phyloP scores from a whole-genome alignment of 2,797 vertebrate genomes.

The Trichosurus vulpecula region DNA sequence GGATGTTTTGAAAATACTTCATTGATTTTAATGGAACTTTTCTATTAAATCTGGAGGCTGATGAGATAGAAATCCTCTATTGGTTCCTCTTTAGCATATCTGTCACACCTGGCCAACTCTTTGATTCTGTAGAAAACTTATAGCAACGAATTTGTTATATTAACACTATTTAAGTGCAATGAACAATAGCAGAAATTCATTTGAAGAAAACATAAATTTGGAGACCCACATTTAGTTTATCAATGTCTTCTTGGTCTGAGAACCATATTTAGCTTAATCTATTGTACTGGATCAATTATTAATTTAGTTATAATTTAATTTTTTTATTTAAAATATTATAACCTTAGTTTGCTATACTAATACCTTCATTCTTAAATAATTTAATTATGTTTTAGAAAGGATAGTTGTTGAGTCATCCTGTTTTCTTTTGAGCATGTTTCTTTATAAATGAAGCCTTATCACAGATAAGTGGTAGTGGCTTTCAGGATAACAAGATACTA shows the following conservation, averaged over 20 bases:
- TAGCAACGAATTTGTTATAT: constrained; percentile 46
- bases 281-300: background rate
- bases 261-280: constrained; percentile 37
- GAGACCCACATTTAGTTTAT: background rate
- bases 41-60: constrained; percentile 56
- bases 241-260: background rate
- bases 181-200: background rate
- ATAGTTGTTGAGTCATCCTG: background rate
- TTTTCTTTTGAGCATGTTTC: background rate
- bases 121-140: constrained; percentile 59
- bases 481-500: background rate
- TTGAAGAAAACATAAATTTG: constrained; percentile 21
- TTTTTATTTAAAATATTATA: background rate
- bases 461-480: background rate
- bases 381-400: background rate
- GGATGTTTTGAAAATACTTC: constrained; percentile 73
- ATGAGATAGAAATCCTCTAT: constrained; percentile 64
- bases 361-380: background rate
- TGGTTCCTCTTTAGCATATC: constrained; percentile 64
- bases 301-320: background rate
- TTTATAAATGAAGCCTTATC: background rate
- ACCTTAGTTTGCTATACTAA: background rate
- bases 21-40: constrained; percentile 74
- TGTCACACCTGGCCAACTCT: constrained; percentile 60
- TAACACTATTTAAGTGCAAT: constrained; percentile 7